Conservation (phyloP, 1,140 invertebrate species). For the Drosophila sulfurigaster region DNA sequence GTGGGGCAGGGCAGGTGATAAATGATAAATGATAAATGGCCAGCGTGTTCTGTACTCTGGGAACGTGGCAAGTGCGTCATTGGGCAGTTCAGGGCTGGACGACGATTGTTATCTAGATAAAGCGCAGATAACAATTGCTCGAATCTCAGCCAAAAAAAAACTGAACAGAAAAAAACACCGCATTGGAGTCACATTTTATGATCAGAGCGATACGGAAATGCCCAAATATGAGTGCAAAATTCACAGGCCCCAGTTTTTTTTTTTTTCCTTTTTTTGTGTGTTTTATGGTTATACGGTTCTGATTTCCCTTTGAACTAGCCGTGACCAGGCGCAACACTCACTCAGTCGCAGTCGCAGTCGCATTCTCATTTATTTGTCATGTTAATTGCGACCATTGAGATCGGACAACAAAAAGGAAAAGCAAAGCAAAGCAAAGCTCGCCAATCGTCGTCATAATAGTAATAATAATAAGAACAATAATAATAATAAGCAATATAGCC, state of each 20-base stretch:
- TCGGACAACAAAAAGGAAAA: not conserved
- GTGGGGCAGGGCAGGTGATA: constrained; percentile 7
- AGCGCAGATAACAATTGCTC: constrained; percentile 58
- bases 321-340: constrained; percentile 39
- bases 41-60: constrained; percentile 4
- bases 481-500: constrained; percentile 35
- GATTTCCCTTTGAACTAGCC: constrained; percentile 73
- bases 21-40: constrained; percentile 40
- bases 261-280: not conserved
- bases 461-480: constrained; percentile 40
- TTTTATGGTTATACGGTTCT: constrained; percentile 75
- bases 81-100: constrained; percentile 66
- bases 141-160: constrained; percentile 28
- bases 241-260: not conserved
- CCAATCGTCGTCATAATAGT: constrained; percentile 8
- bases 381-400: constrained; percentile 31
- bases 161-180: constrained; percentile 8
- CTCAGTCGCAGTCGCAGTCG: not conserved
- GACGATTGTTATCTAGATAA: constrained; percentile 69
- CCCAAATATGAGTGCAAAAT: constrained; percentile 35
- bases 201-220: constrained; percentile 38
- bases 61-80: constrained; percentile 69
- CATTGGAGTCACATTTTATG: constrained; percentile 62
- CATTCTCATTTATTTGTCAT: constrained; percentile 38
- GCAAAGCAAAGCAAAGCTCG: not conserved